phyloP scores from a whole-genome alignment of 2,797 vertebrate genomes.

The Micromesistius poutassou region DNA sequence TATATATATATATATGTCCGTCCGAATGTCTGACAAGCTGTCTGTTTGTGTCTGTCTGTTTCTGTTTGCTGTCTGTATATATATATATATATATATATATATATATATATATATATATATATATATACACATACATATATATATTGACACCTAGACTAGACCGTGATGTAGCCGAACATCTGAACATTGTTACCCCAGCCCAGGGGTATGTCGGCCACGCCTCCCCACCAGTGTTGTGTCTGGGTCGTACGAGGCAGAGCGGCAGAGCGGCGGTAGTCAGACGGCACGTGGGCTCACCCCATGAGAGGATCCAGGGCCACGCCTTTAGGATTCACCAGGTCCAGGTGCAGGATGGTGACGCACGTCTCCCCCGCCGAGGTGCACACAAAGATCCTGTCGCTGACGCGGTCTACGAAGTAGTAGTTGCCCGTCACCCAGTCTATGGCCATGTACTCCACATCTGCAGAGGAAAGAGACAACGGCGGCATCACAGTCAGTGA shows the following conservation, averaged over 20 bases:
- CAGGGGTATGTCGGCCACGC: neutral
- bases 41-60: too few relatives aligned
- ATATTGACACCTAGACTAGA: neutral
- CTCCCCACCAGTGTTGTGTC: constrained; percentile 15
- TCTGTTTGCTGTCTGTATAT: too few relatives aligned
- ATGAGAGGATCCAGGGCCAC: constrained; percentile 87
- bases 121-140: neutral
- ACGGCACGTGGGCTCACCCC: constrained; percentile 79
- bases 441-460: constrained; percentile 87
- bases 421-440: constrained; percentile 95
- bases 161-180: too few relatives aligned
- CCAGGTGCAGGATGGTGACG: constrained; percentile 85
- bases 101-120: neutral
- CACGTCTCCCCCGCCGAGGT: constrained; percentile 81
- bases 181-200: too few relatives aligned
- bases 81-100: neutral
- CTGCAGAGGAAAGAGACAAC: constrained; percentile 57
- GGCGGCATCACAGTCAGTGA: neutral
- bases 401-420: constrained; percentile 87
- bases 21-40: too few relatives aligned
- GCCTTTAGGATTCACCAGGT: constrained; percentile 88
- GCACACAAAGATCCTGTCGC: constrained; percentile 87
- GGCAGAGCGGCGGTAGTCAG: neutral
- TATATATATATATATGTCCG: too few relatives aligned
- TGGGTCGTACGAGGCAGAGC: neutral